Percentiles rank a stretch among this genome's conserved stretches.
Evolutionary conservation across 2,888 invertebrate species (phyloP).

Genomic region (Eurytoma adleriae): DNA sequence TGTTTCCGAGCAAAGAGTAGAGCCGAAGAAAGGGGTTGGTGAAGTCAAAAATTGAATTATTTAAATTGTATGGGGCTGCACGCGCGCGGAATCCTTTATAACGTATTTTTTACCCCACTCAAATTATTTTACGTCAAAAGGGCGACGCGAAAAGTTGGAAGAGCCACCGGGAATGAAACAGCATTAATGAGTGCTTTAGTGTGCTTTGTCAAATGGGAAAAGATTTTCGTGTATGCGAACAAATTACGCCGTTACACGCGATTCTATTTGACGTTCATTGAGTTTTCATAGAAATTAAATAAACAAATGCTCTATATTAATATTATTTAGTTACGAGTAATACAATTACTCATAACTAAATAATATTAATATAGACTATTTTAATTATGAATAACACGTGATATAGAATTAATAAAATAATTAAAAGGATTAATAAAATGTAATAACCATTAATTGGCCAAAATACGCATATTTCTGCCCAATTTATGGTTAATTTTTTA

Average conservation of each 20-base stretch:
- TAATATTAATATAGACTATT: too few species aligned
- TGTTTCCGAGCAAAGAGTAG: slow-evolving; percentile 3
- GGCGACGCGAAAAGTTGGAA: slow-evolving; percentile 7
- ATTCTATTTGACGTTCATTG: too few species aligned
- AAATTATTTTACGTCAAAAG: slow-evolving; percentile 39
- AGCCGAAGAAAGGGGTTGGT: slow-evolving; percentile 14
- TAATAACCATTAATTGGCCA: too few species aligned
- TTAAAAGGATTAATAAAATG: too few species aligned
- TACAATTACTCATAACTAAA: too few species aligned
- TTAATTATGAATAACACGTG: too few species aligned
- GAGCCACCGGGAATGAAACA: not conserved
- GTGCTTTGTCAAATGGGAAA: slow-evolving; percentile 16
- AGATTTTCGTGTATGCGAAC: not conserved
- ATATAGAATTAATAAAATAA: too few species aligned
- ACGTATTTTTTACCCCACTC: slow-evolving; percentile 25
- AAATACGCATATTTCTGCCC: too few species aligned
- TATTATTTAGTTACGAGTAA: too few species aligned
- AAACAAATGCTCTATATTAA: too few species aligned
- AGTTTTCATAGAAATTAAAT: too few species aligned
- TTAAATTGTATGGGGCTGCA: slow-evolving; percentile 33
- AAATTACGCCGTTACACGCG: not conserved
- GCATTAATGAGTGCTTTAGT: slow-evolving; percentile 22
- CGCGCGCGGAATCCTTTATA: slow-evolving; percentile 39
- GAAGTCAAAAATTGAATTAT: slow-evolving; percentile 43
- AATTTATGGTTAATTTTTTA: too few species aligned